Evolutionary conservation across 64 coral and sea anemone species (phyloP), one percentile per base, ranked within the genome.

Genomic region (Acropora yongei): DNA sequence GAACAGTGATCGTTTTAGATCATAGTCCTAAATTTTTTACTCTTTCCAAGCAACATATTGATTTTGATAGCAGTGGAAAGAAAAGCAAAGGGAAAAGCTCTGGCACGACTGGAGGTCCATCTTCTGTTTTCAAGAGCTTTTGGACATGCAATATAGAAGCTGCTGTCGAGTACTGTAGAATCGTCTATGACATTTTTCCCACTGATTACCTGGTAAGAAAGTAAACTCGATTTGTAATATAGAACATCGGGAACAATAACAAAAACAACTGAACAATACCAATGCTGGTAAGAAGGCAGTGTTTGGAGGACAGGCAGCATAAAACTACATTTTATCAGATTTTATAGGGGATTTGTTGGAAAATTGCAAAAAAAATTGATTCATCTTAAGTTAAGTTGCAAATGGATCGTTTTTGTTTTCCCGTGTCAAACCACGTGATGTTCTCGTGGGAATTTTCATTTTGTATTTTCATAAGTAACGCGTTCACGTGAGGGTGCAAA

Each of bases 101-200:
- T 30, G 77, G 58, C 4, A 55, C 51, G 8, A 63, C 53, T 42
- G 48, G 44, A 46, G 39, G 50, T 8, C 4, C 90, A 41, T 85
- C 88, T 1, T 90, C 91, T 53, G 94, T 96, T 19, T 99, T 89
- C 79, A 99, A 99, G 75, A 91, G 87, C 13, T 80, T 92, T 18
- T 99, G 97, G 97, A 99, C 97, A 7, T 99, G 97, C 77, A 91
- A 88, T 47, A 89, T 99, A 20, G 97, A 99, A 68, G 92, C 94
- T 3, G 87, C 97, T 72, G 89, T 99, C 41, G 97, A 99, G 58
- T 99, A 99, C 84, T 93, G 97, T 79, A 99, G 97, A 86, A 93
- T 99, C 82, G 92, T 99, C 16, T 99, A 94, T 91, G 97, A 99
- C 78, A 79, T 99, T 72, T 99, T 99, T 30, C 97, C 97, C 18